A percentile compares a stretch with the other conserved stretches of the same genome.
These are phyloP conservation scores for Spisula solida DNA, from an alignment of 2,888 invertebrate genomes.

Conservation along the genomic window DNA sequence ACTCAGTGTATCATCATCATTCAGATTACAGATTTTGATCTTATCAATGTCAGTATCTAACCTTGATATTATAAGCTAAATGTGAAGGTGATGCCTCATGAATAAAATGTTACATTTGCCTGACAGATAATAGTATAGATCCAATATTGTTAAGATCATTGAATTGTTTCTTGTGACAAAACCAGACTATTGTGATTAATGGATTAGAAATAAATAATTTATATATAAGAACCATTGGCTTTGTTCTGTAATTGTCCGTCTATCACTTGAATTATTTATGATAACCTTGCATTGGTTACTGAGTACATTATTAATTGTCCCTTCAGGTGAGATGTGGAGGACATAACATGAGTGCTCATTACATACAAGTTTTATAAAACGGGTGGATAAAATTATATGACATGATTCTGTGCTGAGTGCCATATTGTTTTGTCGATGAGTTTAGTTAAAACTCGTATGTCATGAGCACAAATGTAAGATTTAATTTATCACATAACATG, in stretches of 20 bases:
- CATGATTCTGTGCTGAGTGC: too few relatives aligned
- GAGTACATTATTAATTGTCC: not conserved
- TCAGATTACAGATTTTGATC: too few relatives aligned
- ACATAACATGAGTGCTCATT: too few relatives aligned
- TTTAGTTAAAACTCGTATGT: too few relatives aligned
- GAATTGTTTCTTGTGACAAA: slow-evolving; percentile 8
- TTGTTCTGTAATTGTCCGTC: slow-evolving; percentile 15
- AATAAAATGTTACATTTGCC: not conserved
- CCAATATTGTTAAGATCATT: not conserved
- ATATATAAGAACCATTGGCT: not conserved
- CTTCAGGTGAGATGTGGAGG: not conserved
- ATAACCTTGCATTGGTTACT: not conserved
- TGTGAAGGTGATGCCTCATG: not conserved
- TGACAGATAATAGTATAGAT: not conserved
- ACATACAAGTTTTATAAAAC: too few relatives aligned
- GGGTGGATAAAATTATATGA: too few relatives aligned
- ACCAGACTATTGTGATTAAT: not conserved
- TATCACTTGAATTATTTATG: not conserved
- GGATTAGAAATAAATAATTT: slow-evolving; percentile 21
- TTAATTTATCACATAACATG: too few relatives aligned
- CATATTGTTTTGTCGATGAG: too few relatives aligned
- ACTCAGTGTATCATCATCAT: too few relatives aligned
- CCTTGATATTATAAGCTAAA: not conserved
- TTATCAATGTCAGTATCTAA: not conserved
- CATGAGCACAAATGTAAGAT: too few relatives aligned